phyloP scores from a whole-genome alignment of 2,113 vertebrate species.

The Caracal caracal region DNA sequence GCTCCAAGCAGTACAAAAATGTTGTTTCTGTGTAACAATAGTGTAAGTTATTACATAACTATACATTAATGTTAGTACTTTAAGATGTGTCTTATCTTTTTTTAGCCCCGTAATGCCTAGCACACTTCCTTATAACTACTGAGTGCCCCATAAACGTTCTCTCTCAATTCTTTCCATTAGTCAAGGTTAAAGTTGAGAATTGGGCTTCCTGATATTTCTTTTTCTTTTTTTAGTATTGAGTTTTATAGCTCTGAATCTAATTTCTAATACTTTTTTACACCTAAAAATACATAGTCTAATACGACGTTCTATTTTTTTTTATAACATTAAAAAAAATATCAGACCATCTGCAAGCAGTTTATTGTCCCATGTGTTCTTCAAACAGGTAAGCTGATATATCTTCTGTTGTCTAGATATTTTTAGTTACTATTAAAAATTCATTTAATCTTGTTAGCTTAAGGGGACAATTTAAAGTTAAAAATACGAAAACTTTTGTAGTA shows the following conservation, averaged over 20 bases:
- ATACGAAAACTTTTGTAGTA: constrained; percentile 1
- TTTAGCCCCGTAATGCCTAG: neutral
- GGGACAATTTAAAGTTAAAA: constrained; percentile 43
- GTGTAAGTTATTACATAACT: neutral
- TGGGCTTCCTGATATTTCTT: neutral
- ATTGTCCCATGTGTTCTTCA: constrained; percentile 96
- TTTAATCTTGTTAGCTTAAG: constrained; percentile 38
- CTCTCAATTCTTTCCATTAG: neutral
- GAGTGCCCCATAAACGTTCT: constrained; percentile 14
- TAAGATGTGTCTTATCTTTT: neutral
- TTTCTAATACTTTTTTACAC: constrained; percentile 33
- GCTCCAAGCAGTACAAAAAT: constrained; percentile 19
- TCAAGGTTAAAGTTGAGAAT: constrained; percentile 8
- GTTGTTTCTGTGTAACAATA: constrained; percentile 17
- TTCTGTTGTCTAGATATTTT: constrained; percentile 57
- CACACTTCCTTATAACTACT: neutral
- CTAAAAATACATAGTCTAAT: constrained; percentile 18
- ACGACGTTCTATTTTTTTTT: neutral
- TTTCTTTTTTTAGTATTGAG: constrained; percentile 26
- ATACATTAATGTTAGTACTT: neutral
- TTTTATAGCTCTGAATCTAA: constrained; percentile 30
- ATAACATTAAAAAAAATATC: constrained; percentile 78
- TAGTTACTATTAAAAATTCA: constrained; percentile 32
- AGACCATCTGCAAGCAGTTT: constrained; percentile 95
- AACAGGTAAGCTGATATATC: constrained; percentile 88